Base-by-base conservation (phyloP, 2,113 vertebrate genomes). In the Rhabdornis inornatus region DNA sequence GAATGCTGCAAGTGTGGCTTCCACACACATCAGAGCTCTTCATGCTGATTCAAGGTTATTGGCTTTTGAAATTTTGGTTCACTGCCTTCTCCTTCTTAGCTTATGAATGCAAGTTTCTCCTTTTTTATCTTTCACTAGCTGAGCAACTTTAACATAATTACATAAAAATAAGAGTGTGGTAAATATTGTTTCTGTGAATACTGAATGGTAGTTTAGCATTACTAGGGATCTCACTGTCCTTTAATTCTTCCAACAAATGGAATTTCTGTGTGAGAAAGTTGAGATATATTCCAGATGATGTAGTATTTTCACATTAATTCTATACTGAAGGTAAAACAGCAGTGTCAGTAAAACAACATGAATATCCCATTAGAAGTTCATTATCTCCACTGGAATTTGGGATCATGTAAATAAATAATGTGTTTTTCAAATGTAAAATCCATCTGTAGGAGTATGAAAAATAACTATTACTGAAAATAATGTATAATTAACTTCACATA, bases 381-480 rank as follows among this genome's bases (percentile, higher is more conserved):
- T 50, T 28, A 55, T 66, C 72, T 97, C 64, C 55, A 69, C 84
- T 19, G 79, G 71, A 95, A 94, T 92, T 76, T 69, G 39, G 94
- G 66, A 78, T 83, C 13, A 59, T 66, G 68, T 85, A 89, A 89
- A 94, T 80, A 82, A 94, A 87, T 79, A 35, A 83, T 57, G 85
- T 91, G 50, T 91, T 94, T 94, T 87, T 83, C 53, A 95, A 94
- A 84, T n/a, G 30, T 71, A 78, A 94, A 95, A 92, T 40, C 56
- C 31, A 83, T 75, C 70, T 76, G 37, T 37, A 95, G 75, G 66
- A 94, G 79, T 89, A 87, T 31, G 61, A 84, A 97, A 90, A 90
- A 69, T 53, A 74, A 45, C 28, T 80, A 65, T 57, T 42, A 89
- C 37, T 40, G 59, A 86, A 95, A 70, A 91, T 47, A 74, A 72